Base-by-base conservation (phyloP, 2,888 invertebrate species). In the Epiblema foenella region DNA sequence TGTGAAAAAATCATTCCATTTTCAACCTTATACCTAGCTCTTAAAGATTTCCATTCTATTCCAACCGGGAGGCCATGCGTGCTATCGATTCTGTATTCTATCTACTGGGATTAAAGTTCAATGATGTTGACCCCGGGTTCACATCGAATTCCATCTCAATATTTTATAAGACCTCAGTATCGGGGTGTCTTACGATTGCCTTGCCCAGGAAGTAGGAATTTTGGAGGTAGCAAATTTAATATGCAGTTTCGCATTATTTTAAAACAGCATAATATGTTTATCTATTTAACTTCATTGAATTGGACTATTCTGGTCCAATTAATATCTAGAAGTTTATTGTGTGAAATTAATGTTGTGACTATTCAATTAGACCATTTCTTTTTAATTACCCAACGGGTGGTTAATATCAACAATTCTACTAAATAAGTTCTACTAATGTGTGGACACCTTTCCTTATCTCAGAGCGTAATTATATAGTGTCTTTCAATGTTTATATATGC, bases 111-210 rank as follows among this genome's bases (percentile, higher is more conserved):
- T 57, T 62, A 71, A 54, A 56, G 71, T 60, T 56, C 39, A 39
- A 56, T 18, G 18, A 8, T 11, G 46, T 57, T 66, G 60, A 66
- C 66, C 66, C 18, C 54, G 33, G 57, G 49, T 42, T 42, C 33
- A 33, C 46, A 42, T 75, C 71, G 66, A 78, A 79, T 79, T 81
- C 79, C 77, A 80, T 83, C 81, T 82, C 80, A 81, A 85, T 85
- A 85, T 85, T 85, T 84, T 83, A 85, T 81, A 82, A 81, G 82
- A 78, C 68, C 77, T 76, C 70, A 72, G 74, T 74, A 77, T 76
- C 74, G 77, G 74, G 66, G 69, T n/a, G 46, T 62, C 69, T 69
- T 72, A 69, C 75, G 77, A 75, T 80, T 81, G 79, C 76, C 75
- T 78, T 77, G 72, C 68, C 66, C 17, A 68, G 33, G 69, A 73